Conservation (phyloP, 1,140 invertebrate genomes). For the Drosophila takahashii region DNA sequence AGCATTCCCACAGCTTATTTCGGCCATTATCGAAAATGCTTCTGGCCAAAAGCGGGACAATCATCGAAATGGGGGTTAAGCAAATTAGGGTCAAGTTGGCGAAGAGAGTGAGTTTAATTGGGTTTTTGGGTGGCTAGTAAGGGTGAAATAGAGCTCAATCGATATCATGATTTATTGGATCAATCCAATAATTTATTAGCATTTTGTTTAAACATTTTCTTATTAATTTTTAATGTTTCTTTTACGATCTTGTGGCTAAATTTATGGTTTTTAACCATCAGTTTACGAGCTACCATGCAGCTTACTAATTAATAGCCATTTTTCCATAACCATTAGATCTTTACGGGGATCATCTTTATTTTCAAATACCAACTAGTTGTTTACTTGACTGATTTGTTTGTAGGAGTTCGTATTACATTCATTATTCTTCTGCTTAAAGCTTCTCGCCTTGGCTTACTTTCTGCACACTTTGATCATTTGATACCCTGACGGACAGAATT, state of each 20-base stretch:
- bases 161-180: background rate
- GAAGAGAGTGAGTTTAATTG: constrained; percentile 8
- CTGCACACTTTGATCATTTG: constrained; percentile 31
- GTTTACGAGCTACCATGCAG: background rate
- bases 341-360: background rate
- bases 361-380: background rate
- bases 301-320: background rate
- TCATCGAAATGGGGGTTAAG: constrained; percentile 41
- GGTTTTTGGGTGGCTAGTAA: background rate
- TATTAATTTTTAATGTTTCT: background rate
- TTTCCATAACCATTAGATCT: background rate
- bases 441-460: constrained; percentile 44
- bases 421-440: constrained; percentile 26
- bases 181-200: background rate
- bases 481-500: constrained; percentile 27
- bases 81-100: constrained; percentile 48
- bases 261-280: background rate
- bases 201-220: background rate
- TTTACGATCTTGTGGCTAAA: background rate
- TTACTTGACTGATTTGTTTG: background rate
- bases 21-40: constrained; percentile 53
- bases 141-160: background rate
- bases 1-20: constrained; percentile 24
- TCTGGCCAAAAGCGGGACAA: constrained; percentile 48
- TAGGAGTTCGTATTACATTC: background rate